Evolutionary conservation across 1,140 invertebrate species (phyloP).

Genomic region (Babylonia areolata): DNA sequence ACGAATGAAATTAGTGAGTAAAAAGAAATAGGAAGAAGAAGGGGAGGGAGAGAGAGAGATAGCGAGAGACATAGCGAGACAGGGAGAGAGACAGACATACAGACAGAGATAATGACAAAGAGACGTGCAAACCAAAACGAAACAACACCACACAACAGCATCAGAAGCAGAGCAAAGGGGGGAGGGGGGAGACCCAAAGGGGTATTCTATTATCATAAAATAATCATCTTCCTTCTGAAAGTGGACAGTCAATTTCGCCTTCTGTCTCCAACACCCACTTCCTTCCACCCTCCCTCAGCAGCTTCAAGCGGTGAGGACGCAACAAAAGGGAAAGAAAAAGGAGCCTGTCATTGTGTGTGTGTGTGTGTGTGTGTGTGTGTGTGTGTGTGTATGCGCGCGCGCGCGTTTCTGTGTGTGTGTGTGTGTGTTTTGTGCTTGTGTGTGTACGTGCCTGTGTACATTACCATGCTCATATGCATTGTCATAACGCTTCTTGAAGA

Average conservation of each 20-base stretch:
- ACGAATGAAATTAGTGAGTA: background rate
- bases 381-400: background rate
- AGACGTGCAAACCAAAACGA: background rate
- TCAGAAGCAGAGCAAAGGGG: no score
- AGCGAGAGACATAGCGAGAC: background rate
- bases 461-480: no score
- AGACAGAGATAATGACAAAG: background rate
- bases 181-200: no score
- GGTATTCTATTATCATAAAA: no score
- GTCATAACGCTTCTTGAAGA: no score
- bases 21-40: background rate
- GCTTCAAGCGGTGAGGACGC: background rate
- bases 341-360: background rate
- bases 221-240: no score
- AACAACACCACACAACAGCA: background rate
- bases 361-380: conserved; percentile 2
- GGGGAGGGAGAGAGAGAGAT: background rate
- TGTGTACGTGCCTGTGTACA: background rate
- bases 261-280: background rate
- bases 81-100: background rate
- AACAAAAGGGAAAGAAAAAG: no score
- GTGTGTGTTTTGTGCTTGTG: background rate
- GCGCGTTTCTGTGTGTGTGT: background rate
- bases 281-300: background rate
- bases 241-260: no score